Evolutionary conservation across 1,140 invertebrate species (phyloP), one percentile per base, ranked within the genome.

Genomic region (Anagrus nilaparvatae): DNA sequence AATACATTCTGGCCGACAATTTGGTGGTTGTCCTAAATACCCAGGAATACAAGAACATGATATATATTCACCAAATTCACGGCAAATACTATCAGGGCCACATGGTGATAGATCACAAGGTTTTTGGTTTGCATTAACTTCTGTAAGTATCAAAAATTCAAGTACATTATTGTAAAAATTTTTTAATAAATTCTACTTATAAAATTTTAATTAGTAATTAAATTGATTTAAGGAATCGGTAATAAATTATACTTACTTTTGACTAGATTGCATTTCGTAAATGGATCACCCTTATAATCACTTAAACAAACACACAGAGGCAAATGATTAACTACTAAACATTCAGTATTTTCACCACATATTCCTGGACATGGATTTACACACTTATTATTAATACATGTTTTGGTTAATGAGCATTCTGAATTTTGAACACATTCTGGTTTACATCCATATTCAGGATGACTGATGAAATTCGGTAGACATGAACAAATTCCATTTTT

Each of bases 281-380:
- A 85, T 3, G 84, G 76, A 70, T 87, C 79, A 24, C 84, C 81
- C 52, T 80, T 76, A 49, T 76, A 78, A 81, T 81, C 69, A 76
- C 75, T 53, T 77, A 87, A 46, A 74, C 85, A 88, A 40, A 74
- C 78, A 50, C 77, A 81, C 6, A 68, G 75, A 1, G 75, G 67
- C 35, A 70, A 61, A 48, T 75, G 71, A 54, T 82, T 82, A 18
- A 76, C 61, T 41, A 83, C 77, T 4, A 70, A 62, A 43, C 80
- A 82, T 50, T 80, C 74, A 10, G 79, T 79, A 51, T 82, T 80
- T 2, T 72, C 74, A 12, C 79, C 79, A 50, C 79, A 82, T 4
- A 79, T 76, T 45, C 77, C 73, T 36, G 75, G 63, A 59, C 85
- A 87, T 20, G 84, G 84, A 60, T 87, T 73, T 16, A 64, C 61